These are phyloP conservation scores for Oreochromis tanganicae DNA, from an alignment of 2,113 vertebrate genomes.

Conservation along the genomic window DNA sequence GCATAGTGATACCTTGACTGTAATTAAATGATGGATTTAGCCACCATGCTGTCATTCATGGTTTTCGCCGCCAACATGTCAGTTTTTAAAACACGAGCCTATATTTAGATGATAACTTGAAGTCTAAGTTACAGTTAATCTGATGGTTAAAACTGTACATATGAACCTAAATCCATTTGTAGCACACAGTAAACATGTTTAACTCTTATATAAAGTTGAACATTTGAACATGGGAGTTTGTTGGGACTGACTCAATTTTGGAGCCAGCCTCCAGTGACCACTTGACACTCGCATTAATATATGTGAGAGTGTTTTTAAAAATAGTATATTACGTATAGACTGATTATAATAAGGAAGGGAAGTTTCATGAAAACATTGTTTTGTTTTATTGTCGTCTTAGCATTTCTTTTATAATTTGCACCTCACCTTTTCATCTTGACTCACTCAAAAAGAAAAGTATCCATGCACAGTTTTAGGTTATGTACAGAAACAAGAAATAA, in stretches of 20 bases:
- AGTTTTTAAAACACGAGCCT: rapidly evolving
- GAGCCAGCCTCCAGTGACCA: neutral
- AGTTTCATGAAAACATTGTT: rapidly evolving
- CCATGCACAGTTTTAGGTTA: neutral
- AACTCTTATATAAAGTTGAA: neutral
- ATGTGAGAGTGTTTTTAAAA: neutral
- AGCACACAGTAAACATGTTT: neutral
- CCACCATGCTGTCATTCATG: neutral
- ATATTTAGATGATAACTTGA: neutral
- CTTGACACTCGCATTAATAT: rapidly evolving
- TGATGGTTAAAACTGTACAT: rapidly evolving
- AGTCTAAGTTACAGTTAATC: neutral
- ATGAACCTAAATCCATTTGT: neutral
- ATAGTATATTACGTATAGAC: rapidly evolving
- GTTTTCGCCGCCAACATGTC: rapidly evolving
- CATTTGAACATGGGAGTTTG: rapidly evolving
- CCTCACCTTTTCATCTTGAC: neutral
- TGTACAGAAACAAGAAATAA: neutral
- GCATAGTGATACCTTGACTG: neutral
- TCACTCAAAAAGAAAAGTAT: rapidly evolving
- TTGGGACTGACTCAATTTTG: neutral
- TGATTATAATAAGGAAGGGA: neutral
- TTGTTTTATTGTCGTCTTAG: neutral
- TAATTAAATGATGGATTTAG: neutral
- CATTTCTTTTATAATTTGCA: neutral